Evolutionary conservation across 2,888 invertebrate species (phyloP).

Genomic region (Chrysolina oricalcia): DNA sequence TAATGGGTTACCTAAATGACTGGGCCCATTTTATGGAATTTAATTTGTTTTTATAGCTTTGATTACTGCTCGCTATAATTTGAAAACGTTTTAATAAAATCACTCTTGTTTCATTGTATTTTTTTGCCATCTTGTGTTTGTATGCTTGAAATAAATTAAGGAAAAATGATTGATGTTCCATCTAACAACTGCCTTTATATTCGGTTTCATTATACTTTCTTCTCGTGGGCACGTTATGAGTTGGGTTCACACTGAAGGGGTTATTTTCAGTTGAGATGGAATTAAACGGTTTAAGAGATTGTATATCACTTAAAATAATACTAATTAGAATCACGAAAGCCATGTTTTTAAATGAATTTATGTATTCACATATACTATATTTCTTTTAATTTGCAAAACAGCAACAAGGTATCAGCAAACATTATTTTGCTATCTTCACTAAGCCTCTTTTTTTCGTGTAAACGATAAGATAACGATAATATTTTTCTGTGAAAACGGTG

Average conservation of each 20-base stretch:
- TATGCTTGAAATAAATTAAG: slow-evolving; percentile 56
- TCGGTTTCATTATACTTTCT: slow-evolving; percentile 54
- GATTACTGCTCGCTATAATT: slow-evolving; percentile 72
- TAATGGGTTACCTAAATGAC: slow-evolving; percentile 72
- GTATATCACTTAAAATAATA: no score
- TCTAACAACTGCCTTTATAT: slow-evolving; percentile 58
- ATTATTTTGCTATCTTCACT: no score
- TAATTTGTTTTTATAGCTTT: slow-evolving; percentile 74
- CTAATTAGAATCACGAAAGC: no score
- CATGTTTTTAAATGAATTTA: no score
- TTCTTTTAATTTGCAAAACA: no score
- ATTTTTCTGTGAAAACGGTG: no score
- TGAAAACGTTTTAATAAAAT: slow-evolving; percentile 71
- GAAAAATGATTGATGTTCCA: slow-evolving; percentile 65
- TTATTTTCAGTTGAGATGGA: neutral
- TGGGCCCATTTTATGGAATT: slow-evolving; percentile 72
- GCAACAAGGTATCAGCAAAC: no score
- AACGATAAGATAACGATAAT: no score
- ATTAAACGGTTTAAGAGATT: no score
- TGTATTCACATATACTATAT: no score
- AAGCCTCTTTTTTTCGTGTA: no score
- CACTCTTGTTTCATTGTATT: slow-evolving; percentile 52
- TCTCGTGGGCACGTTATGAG: slow-evolving; percentile 42
- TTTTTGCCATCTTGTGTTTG: slow-evolving; percentile 59
- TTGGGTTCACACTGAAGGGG: neutral